Conservation (phyloP, 2,797 vertebrate genomes). For the Chaetodon trifasciatus region DNA sequence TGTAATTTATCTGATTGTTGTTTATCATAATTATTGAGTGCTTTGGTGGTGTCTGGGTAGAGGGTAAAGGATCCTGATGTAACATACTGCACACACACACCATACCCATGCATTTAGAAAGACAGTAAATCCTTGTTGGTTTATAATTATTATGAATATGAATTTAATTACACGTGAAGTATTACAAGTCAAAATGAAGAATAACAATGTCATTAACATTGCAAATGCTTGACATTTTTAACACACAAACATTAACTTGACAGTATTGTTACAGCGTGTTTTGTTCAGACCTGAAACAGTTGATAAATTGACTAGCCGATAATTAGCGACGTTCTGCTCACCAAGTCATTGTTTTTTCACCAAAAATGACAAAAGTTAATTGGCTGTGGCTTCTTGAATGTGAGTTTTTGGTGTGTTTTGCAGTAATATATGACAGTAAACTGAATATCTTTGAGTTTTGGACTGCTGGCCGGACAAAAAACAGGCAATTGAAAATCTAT, state of each 20-base stretch:
- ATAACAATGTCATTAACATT: not conserved
- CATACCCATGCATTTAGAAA: not conserved
- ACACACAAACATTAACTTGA: too few relatives aligned
- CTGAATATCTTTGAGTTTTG: not conserved
- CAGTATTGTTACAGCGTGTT: not conserved
- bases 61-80: not conserved
- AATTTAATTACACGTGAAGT: not conserved
- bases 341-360: too few relatives aligned
- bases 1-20: not conserved
- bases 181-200: not conserved
- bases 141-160: not conserved
- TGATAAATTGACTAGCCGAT: too few relatives aligned
- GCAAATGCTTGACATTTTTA: not conserved
- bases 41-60: not conserved
- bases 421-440: not conserved
- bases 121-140: too few relatives aligned
- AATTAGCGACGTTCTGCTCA: too few relatives aligned
- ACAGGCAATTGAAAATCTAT: not conserved
- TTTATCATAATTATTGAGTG: not conserved
- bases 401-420: not conserved
- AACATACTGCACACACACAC: not conserved
- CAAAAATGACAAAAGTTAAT: not conserved
- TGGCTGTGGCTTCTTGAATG: not conserved
- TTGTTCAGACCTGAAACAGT: not conserved
- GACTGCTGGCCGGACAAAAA: too few relatives aligned